A percentile compares a stretch with the other conserved stretches of the same genome.
Conservation (phyloP, 1,140 invertebrate species). For the Diploscapter pachys region DNA sequence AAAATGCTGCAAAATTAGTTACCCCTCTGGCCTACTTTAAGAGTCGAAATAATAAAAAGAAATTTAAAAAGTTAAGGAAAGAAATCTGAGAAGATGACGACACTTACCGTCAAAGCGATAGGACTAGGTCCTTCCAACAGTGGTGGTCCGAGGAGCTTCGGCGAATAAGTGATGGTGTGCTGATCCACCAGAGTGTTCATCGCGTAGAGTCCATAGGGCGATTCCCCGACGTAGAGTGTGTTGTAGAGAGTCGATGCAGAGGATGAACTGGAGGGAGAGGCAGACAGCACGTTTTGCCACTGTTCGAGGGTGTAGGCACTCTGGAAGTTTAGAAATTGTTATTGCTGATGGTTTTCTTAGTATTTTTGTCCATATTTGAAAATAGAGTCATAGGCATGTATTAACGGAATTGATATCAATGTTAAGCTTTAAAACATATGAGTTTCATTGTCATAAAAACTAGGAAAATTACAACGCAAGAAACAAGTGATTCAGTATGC, state of each 20-base stretch:
- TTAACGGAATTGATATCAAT: too few relatives aligned
- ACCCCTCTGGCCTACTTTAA: too few relatives aligned
- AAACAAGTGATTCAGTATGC: neutral
- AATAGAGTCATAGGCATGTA: neutral
- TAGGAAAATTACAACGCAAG: neutral
- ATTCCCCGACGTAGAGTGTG: conserved; percentile 28
- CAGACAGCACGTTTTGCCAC: conserved; percentile 6
- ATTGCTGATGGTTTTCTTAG: too few relatives aligned
- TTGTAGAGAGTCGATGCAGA: conserved; percentile 19
- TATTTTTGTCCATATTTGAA: neutral
- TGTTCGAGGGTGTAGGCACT: conserved; percentile 6
- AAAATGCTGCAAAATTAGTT: too few relatives aligned
- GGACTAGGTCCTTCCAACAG: conserved; percentile 30
- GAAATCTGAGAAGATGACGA: neutral
- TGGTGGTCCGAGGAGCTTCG: conserved; percentile 22
- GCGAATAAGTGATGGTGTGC: conserved; percentile 26
- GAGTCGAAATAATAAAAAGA: too few relatives aligned
- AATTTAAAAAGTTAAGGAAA: too few relatives aligned
- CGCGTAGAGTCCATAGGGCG: conserved; percentile 27
- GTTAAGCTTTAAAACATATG: neutral
- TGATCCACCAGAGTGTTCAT: conserved; percentile 26
- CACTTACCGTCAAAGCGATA: conserved; percentile 24
- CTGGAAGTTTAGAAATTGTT: conserved; percentile 11
- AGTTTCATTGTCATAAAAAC: conserved; percentile 1
- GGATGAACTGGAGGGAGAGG: neutral